phyloP scores from a whole-genome alignment of 2,888 invertebrate genomes.

The Melangyna quadrimaculata region DNA sequence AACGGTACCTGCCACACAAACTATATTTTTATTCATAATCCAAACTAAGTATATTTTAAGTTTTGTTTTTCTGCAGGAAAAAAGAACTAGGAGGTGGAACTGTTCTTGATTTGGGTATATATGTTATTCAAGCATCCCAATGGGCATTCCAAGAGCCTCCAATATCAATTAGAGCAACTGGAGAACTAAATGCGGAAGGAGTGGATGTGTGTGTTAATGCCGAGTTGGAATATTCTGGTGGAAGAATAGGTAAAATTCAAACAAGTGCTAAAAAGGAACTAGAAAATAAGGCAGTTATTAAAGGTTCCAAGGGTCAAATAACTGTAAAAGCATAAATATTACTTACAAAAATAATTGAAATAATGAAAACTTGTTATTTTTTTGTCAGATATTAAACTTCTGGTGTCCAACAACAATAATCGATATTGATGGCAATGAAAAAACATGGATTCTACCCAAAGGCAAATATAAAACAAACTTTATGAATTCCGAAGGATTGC shows the following conservation, averaged over 20 bases:
- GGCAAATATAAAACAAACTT: slow-evolving; percentile 84
- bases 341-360: background rate
- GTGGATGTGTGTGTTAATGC: slow-evolving; percentile 82
- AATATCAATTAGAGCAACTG: slow-evolving; percentile 85
- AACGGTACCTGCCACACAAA: no score
- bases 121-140: slow-evolving; percentile 88
- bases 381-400: slow-evolving; percentile 83
- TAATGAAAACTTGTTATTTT: background rate
- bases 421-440: slow-evolving; percentile 84
- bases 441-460: slow-evolving; percentile 86
- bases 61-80: slow-evolving; percentile 79
- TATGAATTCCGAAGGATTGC: slow-evolving; percentile 87
- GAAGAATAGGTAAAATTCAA: slow-evolving; percentile 76
- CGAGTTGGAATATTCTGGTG: slow-evolving; percentile 77
- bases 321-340: slow-evolving; percentile 74
- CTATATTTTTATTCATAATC: no score
- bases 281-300: slow-evolving; percentile 77
- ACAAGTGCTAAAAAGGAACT: slow-evolving; percentile 75
- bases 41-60: background rate
- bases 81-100: slow-evolving; percentile 90
- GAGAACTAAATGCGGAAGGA: slow-evolving; percentile 86
- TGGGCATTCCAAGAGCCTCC: slow-evolving; percentile 88
- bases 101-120: slow-evolving; percentile 89
- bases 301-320: slow-evolving; percentile 79
- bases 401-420: slow-evolving; percentile 88